Evolutionary conservation across 2,888 invertebrate genomes (phyloP).

Genomic region (Ethmia dodecea): DNA sequence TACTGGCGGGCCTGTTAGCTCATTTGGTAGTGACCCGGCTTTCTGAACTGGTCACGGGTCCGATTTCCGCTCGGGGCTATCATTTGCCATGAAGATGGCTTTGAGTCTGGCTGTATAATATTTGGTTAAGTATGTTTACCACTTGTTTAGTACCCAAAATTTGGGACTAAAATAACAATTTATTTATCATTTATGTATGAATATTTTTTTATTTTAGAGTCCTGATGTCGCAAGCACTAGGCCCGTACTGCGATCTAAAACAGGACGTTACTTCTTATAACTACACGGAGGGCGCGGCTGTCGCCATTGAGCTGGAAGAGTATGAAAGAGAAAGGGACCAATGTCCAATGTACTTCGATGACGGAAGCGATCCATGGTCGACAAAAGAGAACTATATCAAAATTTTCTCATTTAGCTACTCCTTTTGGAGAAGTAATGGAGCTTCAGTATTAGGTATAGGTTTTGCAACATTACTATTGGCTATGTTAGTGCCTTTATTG

Average conservation of each 20-base stretch:
- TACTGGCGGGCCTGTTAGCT: too few relatives aligned
- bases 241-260: slow-evolving; percentile 92
- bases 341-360: slow-evolving; percentile 98
- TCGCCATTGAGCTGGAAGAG: slow-evolving; percentile 93
- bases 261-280: slow-evolving; percentile 95
- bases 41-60: too few relatives aligned
- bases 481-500: slow-evolving; percentile 29
- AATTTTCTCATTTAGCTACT: slow-evolving; percentile 75
- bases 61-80: too few relatives aligned
- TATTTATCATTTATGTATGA: too few relatives aligned
- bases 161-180: too few relatives aligned
- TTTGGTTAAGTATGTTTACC: too few relatives aligned
- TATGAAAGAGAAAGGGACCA: slow-evolving; percentile 96
- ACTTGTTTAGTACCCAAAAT: too few relatives aligned
- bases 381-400: slow-evolving; percentile 84
- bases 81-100: too few relatives aligned
- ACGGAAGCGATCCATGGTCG: slow-evolving; percentile 92
- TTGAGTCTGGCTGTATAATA: too few relatives aligned
- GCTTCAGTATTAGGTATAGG: slow-evolving; percentile 30
- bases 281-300: slow-evolving; percentile 94
- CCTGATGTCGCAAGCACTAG: slow-evolving; percentile 89
- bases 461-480: slow-evolving; percentile 27
- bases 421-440: slow-evolving; percentile 52
- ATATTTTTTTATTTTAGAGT: slow-evolving; percentile 36
- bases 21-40: too few relatives aligned